Percentiles rank a stretch among this genome's conserved stretches.
Evolutionary conservation across 2,888 invertebrate species (phyloP).

Genomic region (Ommatoiulus sabulosus): DNA sequence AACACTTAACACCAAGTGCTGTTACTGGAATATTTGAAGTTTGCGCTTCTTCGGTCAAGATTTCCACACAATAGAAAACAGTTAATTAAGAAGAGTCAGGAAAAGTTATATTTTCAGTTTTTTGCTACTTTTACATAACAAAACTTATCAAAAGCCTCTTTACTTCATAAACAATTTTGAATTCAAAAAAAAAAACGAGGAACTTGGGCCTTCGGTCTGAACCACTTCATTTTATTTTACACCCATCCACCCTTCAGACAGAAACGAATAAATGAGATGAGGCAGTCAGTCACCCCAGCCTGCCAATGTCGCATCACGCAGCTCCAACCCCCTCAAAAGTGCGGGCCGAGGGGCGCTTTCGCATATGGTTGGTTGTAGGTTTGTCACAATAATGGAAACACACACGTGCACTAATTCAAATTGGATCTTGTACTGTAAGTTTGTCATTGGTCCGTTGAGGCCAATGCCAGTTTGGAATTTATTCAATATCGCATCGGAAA

Average conservation of each 20-base stretch:
- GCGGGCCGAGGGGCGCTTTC: conserved; percentile 43
- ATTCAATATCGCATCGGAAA: not conserved
- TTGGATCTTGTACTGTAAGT: conserved; percentile 39
- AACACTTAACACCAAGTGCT: not conserved
- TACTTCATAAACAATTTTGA: not conserved
- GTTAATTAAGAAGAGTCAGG: not conserved
- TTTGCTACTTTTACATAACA: not conserved
- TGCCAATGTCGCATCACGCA: conserved; percentile 28
- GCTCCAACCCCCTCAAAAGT: conserved; percentile 43
- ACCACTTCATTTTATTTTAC: conserved; percentile 17
- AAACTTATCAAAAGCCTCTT: not conserved
- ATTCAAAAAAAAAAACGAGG: not conserved
- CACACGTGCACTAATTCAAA: conserved; percentile 43
- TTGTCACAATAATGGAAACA: conserved; percentile 40
- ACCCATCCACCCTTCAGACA: conserved; percentile 43
- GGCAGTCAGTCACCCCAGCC: conserved; percentile 43
- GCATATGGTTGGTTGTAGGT: conserved; percentile 43
- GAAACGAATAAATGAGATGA: conserved; percentile 36
- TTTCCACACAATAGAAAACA: not conserved
- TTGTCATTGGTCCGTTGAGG: not conserved
- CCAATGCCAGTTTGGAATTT: conserved; percentile 12
- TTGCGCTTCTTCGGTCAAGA: not conserved
- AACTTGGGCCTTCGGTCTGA: conserved; percentile 31
- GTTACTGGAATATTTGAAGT: not conserved
- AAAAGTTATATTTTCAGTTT: too few relatives aligned